A percentile compares a stretch with the other conserved stretches of the same genome.
These are phyloP conservation scores for Cacoxenus indagator DNA, from an alignment of 2,888 invertebrate species.

Conservation along the genomic window DNA sequence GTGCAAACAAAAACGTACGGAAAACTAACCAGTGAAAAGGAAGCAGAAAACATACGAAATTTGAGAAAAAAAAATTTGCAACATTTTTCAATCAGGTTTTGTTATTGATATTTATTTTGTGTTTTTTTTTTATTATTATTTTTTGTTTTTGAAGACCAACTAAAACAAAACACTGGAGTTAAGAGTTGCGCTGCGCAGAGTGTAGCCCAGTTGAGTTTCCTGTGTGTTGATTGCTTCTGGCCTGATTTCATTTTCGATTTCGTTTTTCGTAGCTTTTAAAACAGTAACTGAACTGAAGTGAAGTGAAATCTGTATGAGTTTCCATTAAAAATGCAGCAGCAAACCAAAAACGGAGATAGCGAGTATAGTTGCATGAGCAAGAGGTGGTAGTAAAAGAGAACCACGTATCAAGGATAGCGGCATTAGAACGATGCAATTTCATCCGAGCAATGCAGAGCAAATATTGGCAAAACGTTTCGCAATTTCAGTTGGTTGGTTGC, in stretches of 20 bases:
- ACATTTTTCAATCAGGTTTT: slow-evolving; percentile 11
- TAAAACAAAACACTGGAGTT: neutral
- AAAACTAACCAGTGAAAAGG: neutral
- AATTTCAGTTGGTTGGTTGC: neutral
- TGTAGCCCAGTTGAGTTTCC: neutral
- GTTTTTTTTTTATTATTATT: neutral
- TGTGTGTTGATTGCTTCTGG: slow-evolving; percentile 11
- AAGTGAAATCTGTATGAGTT: slow-evolving; percentile 3
- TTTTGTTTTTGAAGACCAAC: neutral
- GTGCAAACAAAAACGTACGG: no score
- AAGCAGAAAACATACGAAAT: neutral
- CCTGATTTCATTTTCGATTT: slow-evolving; percentile 1
- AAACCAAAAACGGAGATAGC: no score
- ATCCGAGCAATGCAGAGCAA: neutral
- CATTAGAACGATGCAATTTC: neutral
- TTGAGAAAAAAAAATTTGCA: neutral
- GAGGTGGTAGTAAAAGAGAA: neutral
- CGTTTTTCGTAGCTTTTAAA: no score
- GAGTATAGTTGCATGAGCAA: neutral
- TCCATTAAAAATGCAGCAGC: neutral
- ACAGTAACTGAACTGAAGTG: neutral
- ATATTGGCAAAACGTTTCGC: neutral
- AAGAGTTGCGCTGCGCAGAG: neutral
- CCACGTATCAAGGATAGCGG: neutral
- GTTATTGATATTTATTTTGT: neutral